Evolutionary conservation across 2,113 vertebrate genomes (phyloP).

Genomic region (Sceloporus tristichus): DNA sequence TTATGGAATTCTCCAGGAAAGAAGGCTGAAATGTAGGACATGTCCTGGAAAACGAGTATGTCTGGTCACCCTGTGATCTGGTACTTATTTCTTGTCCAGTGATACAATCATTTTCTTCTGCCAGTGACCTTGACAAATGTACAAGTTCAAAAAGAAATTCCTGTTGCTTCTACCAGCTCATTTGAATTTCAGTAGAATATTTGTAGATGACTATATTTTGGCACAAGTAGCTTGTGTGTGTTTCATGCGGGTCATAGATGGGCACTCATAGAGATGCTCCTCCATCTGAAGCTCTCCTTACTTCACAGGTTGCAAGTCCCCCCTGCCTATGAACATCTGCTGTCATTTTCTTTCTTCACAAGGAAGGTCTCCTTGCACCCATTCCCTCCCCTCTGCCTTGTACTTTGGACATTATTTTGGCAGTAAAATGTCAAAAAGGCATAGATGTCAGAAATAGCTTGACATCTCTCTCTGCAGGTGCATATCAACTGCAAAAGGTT

Average conservation of each 20-base stretch:
- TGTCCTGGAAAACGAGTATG: no score
- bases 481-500: background rate
- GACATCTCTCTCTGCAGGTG: background rate
- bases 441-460: background rate
- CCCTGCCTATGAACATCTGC: background rate
- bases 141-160: background rate
- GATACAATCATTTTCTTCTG: background rate
- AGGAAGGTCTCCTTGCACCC: background rate
- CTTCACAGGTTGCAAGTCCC: background rate
- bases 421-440: constrained; percentile 2
- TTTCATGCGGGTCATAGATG: no score
- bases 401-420: background rate
- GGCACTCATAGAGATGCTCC: background rate
- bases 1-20: no score
- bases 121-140: background rate
- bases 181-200: background rate
- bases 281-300: background rate
- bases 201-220: background rate
- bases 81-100: background rate
- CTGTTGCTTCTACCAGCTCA: background rate
- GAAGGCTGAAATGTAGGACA: no score
- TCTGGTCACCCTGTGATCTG: no score
- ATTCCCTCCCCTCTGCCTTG: background rate
- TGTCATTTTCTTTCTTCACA: background rate
- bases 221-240: no score